Evolutionary conservation across 2,113 vertebrate genomes (phyloP).

Genomic region (Vulpes ferrilata): DNA sequence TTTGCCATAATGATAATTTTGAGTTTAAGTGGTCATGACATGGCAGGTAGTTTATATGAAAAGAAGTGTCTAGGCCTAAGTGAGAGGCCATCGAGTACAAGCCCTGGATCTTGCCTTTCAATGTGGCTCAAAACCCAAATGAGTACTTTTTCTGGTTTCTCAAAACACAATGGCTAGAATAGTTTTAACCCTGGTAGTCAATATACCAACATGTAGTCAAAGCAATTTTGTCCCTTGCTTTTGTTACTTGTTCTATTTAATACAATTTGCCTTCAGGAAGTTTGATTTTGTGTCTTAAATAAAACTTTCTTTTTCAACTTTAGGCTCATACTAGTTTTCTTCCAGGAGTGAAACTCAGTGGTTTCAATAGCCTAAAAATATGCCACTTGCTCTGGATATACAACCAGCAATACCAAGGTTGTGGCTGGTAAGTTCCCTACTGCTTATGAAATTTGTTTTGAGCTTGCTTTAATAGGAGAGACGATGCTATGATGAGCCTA

Average conservation of each 20-base stretch:
- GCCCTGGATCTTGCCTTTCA: background rate
- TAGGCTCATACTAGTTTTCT: background rate
- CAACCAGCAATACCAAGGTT: background rate
- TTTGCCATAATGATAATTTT: background rate
- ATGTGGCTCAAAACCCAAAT: background rate
- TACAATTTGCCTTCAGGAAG: background rate
- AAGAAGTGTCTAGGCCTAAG: background rate
- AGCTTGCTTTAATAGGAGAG: background rate
- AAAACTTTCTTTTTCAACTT: conserved; percentile 19
- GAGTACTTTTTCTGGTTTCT: background rate
- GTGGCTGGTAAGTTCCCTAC: background rate
- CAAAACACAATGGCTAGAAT: background rate
- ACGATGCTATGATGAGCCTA: background rate
- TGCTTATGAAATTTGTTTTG: background rate
- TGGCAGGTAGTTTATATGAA: background rate
- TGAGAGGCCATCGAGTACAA: background rate
- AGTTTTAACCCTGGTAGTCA: background rate
- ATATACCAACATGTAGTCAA: background rate
- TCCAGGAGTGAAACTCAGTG: background rate
- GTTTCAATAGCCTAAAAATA: background rate
- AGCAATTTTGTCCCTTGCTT: background rate
- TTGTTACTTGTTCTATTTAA: background rate
- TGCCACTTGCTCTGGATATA: background rate
- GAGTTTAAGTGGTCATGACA: background rate
- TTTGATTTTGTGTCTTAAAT: background rate